These are phyloP conservation scores for Neria commutata DNA, from an alignment of 2,888 invertebrate genomes.

Conservation along the genomic window DNA sequence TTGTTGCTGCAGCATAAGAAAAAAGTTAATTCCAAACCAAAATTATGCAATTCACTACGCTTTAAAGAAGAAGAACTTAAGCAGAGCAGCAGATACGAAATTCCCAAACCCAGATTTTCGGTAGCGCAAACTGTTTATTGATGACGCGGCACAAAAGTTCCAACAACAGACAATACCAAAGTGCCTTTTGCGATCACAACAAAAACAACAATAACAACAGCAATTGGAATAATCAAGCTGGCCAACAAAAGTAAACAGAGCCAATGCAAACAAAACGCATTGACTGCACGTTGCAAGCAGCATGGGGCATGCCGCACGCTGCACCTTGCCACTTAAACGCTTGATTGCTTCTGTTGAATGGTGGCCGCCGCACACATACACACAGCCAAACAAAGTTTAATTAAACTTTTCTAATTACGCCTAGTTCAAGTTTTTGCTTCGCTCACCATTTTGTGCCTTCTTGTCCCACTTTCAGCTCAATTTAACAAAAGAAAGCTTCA, in stretches of 20 bases:
- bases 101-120: background rate
- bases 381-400: background rate
- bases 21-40: no score
- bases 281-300: background rate
- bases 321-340: background rate
- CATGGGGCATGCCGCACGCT: no score
- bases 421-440: slow-evolving; percentile 1
- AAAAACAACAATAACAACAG: background rate
- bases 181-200: slow-evolving; percentile 8
- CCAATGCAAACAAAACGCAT: background rate
- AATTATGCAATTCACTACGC: slow-evolving; percentile 17
- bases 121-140: background rate
- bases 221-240: background rate
- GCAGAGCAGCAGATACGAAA: background rate
- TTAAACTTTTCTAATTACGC: slow-evolving; percentile 25
- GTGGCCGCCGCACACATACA: background rate
- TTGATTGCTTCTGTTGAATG: background rate
- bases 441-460: background rate
- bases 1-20: no score
- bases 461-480: no score
- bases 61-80: slow-evolving; percentile 2
- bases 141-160: slow-evolving; percentile 19
- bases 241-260: background rate
- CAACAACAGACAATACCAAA: background rate
- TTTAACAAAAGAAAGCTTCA: no score